phyloP scores from a whole-genome alignment of 1,140 invertebrate genomes.

The Cotesia vestalis region DNA sequence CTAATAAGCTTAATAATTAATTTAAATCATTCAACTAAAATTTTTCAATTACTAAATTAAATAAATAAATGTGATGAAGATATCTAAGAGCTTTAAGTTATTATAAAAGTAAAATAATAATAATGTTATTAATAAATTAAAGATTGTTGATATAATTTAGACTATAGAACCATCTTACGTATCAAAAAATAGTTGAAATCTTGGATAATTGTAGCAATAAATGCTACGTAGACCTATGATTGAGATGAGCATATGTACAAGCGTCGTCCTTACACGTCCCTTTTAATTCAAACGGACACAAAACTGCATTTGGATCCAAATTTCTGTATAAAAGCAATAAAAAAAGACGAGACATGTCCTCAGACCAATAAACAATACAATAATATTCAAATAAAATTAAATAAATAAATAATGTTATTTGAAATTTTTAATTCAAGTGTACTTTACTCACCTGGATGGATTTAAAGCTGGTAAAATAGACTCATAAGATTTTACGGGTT shows the following conservation, averaged over 20 bases:
- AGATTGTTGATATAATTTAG: constrained; percentile 30
- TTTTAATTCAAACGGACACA: constrained; percentile 63
- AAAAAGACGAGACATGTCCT: constrained; percentile 52
- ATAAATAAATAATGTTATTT: too few species aligned
- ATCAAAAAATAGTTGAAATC: constrained; percentile 48
- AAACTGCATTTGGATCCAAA: constrained; percentile 54
- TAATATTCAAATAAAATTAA: too few species aligned
- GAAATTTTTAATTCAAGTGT: not conserved
- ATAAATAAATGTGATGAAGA: not conserved
- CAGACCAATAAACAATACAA: constrained; percentile 38
- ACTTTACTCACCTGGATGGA: constrained; percentile 53
- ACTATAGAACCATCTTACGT: constrained; percentile 63
- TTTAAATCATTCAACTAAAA: not conserved
- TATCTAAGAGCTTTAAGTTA: not conserved
- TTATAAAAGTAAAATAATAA: not conserved
- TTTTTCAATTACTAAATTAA: not conserved
- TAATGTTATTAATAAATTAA: not conserved
- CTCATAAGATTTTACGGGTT: constrained; percentile 48
- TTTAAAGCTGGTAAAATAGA: constrained; percentile 57
- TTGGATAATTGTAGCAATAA: constrained; percentile 36
- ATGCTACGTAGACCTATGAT: constrained; percentile 48
- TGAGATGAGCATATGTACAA: constrained; percentile 59
- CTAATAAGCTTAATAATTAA: not conserved
- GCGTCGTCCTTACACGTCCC: constrained; percentile 62
- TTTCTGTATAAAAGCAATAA: constrained; percentile 53